Base-by-base conservation (phyloP, 2,888 invertebrate species). In the Agonopterix alstromeriana region DNA sequence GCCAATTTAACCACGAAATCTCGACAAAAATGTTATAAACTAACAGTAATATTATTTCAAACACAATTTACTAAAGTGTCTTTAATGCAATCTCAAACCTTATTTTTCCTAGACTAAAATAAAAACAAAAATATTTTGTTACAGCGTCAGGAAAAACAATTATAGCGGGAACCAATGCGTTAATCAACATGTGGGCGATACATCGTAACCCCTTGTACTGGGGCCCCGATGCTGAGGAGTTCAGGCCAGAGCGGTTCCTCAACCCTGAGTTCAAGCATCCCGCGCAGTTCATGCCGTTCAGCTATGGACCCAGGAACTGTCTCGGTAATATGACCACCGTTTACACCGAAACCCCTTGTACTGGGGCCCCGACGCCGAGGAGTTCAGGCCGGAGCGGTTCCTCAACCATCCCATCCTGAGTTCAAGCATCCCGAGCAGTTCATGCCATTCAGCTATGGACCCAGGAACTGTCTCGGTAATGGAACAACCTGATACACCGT, bases 341-440 rank as follows among this genome's bases (percentile, higher is more conserved):
- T 36, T 69, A 0, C 74, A 79, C 42, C 72, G 78, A 12, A 73
- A 80, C 55, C 71, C 73, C 0, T 51, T 48, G 2, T 73, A 73
- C 55, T 82, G 80, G 80, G 79, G 80, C 0, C 49, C 58, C 0
- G 74, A 79, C 36, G 72, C 72, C 0, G 72, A 75, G 36, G 42
- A 57, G 36, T 82, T 72, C 58, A 57, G 63, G n/a, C 81, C 80
- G 0, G 76, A 79, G 11, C 56, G 82, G 14, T 82, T 79, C 52
- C 45, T 76, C 1, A 58, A 70, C 46, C n/a, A n/a, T n/a, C n/a
- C n/a, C n/a, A n/a, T n/a, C 10, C 8, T 11, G 47, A 54, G 1
- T 53, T 61, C 1, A 53, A 52, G 8, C 64, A 76, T 36, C 65
- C 71, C 0, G 60, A 58, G 5, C 67, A 70, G 0, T 77, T 57